Conservation (phyloP, 2,113 vertebrate species). For the Alaudala cheleensis region DNA sequence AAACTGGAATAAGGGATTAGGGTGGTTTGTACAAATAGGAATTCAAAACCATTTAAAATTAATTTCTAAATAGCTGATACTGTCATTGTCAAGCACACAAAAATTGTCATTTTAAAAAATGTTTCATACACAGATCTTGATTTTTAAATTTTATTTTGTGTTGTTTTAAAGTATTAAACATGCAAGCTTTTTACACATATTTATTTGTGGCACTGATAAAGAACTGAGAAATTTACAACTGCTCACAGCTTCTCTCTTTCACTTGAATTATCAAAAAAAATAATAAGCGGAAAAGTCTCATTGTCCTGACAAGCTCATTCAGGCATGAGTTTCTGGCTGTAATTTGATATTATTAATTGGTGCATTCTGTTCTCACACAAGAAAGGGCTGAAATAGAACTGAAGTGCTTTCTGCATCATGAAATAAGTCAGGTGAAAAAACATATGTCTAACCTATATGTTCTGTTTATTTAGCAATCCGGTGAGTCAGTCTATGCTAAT, state of each 20-base stretch:
- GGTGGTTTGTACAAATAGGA: background rate
- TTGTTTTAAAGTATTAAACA: background rate
- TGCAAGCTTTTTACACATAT: background rate
- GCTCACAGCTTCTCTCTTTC: slow-evolving; percentile 21
- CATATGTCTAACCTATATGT: background rate
- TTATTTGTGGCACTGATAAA: background rate
- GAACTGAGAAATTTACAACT: background rate
- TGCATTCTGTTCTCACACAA: slow-evolving; percentile 3
- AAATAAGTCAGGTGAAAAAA: slow-evolving; percentile 22
- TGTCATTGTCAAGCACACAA: background rate
- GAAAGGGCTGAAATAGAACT: background rate
- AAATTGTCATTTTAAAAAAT: background rate
- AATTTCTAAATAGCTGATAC: background rate
- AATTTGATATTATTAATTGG: slow-evolving; percentile 36
- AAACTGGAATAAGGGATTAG: background rate
- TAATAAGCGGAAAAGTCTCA: background rate
- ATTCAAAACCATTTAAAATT: background rate
- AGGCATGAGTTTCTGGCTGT: background rate
- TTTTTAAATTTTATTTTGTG: background rate
- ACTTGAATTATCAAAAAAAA: slow-evolving; percentile 43
- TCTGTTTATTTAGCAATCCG: slow-evolving; percentile 13
- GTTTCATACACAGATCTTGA: background rate
- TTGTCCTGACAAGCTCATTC: slow-evolving; percentile 18
- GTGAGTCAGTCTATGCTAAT: background rate
- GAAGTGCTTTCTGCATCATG: background rate